A percentile compares a stretch with the other conserved stretches of the same genome.
Conservation (phyloP, 2,797 vertebrate genomes). For the Micromesistius poutassou region DNA sequence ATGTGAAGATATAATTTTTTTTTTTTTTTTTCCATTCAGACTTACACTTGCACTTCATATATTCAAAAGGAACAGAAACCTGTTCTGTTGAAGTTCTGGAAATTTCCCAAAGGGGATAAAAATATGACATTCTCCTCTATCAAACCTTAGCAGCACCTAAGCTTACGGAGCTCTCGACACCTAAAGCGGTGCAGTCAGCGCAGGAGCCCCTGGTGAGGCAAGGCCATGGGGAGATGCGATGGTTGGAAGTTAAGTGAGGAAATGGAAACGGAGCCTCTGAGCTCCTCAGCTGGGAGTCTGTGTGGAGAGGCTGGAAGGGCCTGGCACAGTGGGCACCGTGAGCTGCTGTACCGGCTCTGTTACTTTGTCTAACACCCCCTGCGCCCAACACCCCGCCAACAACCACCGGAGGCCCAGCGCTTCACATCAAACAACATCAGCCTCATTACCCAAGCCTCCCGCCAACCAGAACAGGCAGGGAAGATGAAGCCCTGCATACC, state of each 20-base stretch:
- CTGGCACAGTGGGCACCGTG: conserved; percentile 7
- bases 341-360: not conserved
- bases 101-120: conserved; percentile 1
- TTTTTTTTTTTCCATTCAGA: not conserved
- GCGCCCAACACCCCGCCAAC: not conserved
- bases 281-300: conserved; percentile 5
- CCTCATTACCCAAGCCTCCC: conserved; percentile 22
- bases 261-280: conserved; percentile 7
- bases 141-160: not conserved
- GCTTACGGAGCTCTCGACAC: not conserved
- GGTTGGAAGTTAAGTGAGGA: not conserved
- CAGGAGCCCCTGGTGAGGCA: not conserved
- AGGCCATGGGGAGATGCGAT: not conserved
- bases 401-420: conserved; percentile 8
- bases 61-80: not conserved
- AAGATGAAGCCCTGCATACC: conserved; percentile 3
- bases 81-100: not conserved
- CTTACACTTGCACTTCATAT: not conserved
- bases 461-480: conserved; percentile 9
- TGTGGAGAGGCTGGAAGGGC: not conserved
- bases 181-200: not conserved
- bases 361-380: not conserved
- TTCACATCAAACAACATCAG: conserved; percentile 10
- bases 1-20: not conserved
- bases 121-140: not conserved